Evolutionary conservation across 1,140 invertebrate genomes (phyloP).

Genomic region (Atopsyche davidsoni): DNA sequence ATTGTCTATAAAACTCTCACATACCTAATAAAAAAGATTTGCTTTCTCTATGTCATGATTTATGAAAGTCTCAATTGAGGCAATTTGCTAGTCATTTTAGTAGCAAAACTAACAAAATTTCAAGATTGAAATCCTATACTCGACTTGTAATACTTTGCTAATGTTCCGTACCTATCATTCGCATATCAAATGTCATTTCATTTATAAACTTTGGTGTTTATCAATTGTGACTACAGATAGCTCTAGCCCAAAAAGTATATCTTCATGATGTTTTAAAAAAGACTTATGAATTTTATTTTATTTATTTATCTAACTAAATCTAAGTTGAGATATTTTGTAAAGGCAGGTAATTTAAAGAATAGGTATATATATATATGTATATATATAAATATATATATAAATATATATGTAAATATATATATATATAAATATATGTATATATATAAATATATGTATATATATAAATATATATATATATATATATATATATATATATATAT

Average conservation of each 20-base stretch:
- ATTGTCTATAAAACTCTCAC: no score
- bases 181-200: no score
- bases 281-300: no score
- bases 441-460: not conserved
- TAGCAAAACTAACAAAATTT: conserved; percentile 1
- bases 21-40: no score
- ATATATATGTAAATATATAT: not conserved
- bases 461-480: not conserved
- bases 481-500: not conserved
- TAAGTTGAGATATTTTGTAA: not conserved
- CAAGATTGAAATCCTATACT: no score
- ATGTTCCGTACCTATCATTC: no score
- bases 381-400: not conserved
- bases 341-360: not conserved
- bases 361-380: not conserved
- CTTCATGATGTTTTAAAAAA: no score
- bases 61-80: conserved; percentile 1
- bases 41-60: not conserved
- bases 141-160: no score
- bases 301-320: not conserved
- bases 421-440: not conserved
- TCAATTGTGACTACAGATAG: no score
- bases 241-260: no score
- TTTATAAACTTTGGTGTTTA: no score
- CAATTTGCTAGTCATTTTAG: not conserved